Conservation (phyloP, 1,140 invertebrate genomes). For the Zaprionus taronus region DNA sequence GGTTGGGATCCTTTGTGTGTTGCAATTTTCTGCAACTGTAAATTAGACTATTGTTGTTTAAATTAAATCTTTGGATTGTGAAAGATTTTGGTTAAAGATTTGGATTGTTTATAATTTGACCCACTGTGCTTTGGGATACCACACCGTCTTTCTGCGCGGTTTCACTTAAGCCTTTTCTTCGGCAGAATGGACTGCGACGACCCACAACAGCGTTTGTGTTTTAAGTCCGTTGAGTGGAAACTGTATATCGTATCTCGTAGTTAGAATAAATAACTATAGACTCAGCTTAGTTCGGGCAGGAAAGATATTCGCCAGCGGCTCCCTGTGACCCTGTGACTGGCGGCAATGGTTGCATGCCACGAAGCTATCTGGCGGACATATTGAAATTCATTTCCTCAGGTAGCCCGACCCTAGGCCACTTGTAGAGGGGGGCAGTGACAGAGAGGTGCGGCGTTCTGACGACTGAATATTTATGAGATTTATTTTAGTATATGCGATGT, state of each 20-base stretch:
- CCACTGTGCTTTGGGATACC: conserved; percentile 21
- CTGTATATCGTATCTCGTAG: conserved; percentile 65
- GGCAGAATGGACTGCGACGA: conserved; percentile 34
- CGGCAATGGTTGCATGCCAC: conserved; percentile 31
- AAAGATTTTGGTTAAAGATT: too few species aligned
- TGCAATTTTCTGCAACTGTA: too few species aligned
- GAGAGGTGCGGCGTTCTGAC: background rate
- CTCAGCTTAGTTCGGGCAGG: conserved; percentile 4
- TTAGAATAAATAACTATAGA: conserved; percentile 75
- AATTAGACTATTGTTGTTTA: too few species aligned
- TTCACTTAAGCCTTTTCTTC: conserved; percentile 3
- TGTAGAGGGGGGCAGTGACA: background rate
- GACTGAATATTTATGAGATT: conserved; percentile 79
- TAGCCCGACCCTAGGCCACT: conserved; percentile 13
- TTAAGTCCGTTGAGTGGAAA: conserved; percentile 58
- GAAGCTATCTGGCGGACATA: conserved; percentile 46
- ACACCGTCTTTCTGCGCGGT: conserved; percentile 19
- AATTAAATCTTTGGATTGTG: background rate
- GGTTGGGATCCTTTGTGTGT: too few species aligned
- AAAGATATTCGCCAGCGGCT: conserved; percentile 11
- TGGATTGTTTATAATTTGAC: background rate
- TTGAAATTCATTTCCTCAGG: conserved; percentile 61
- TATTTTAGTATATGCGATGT: conserved; percentile 80
- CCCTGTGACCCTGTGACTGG: background rate
- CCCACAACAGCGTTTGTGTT: conserved; percentile 70